Conservation (phyloP, 2,888 invertebrate species). For the Leptopilina syphax region DNA sequence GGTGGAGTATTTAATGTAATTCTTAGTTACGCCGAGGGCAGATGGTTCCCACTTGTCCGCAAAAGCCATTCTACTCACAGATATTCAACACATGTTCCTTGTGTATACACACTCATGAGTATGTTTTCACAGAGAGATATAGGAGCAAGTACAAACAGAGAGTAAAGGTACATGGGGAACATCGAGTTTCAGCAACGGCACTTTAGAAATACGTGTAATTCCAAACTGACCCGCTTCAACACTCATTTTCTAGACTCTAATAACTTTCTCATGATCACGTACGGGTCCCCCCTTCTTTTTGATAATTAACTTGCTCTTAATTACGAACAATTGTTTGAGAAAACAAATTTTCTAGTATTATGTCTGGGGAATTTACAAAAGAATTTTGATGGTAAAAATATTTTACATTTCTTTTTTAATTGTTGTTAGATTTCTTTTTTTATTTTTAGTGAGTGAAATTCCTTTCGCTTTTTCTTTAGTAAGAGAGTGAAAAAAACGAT, state of each 20-base stretch:
- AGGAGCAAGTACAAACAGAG: constrained; percentile 52
- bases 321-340: neutral
- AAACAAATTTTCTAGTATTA: no score
- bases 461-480: neutral
- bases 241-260: constrained; percentile 25
- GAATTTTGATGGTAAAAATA: no score
- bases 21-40: constrained; percentile 61
- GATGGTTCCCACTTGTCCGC: constrained; percentile 53
- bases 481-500: neutral
- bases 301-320: neutral
- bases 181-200: constrained; percentile 52
- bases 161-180: constrained; percentile 46
- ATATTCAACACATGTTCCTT: constrained; percentile 46
- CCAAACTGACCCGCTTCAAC: constrained; percentile 27
- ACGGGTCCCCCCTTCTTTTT: neutral
- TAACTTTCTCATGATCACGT: constrained; percentile 22
- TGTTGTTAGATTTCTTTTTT: no score
- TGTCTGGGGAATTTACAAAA: no score
- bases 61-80: constrained; percentile 51
- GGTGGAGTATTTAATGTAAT: constrained; percentile 71
- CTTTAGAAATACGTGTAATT: constrained; percentile 54
- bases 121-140: constrained; percentile 47
- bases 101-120: constrained; percentile 43
- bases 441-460: neutral
- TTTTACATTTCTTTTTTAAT: no score